Percentiles rank a stretch among this genome's conserved stretches.
These are phyloP conservation scores for Heliconius eleuchia DNA, from an alignment of 1,140 invertebrate genomes.

Conservation along the genomic window DNA sequence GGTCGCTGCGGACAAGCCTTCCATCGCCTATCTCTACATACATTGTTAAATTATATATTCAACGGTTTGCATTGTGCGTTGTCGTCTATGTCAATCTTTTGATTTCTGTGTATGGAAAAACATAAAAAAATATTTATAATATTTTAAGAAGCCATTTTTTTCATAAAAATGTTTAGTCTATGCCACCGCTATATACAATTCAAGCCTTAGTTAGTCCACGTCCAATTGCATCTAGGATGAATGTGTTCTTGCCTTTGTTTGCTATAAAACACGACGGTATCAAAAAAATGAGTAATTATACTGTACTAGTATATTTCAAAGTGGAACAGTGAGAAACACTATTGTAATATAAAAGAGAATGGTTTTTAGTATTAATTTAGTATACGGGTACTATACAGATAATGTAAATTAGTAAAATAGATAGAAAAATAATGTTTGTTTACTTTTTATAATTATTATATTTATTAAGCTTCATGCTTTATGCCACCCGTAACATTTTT, in stretches of 20 bases:
- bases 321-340: neutral
- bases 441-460: no score
- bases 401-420: no score
- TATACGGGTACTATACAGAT: neutral
- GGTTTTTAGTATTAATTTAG: neutral
- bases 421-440: no score
- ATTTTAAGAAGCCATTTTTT: neutral
- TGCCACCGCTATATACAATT: slow-evolving; percentile 7
- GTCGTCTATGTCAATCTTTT: no score
- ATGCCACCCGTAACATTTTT: no score
- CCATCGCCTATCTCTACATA: no score
- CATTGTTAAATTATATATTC: no score
- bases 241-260: slow-evolving; percentile 26
- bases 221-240: slow-evolving; percentile 19
- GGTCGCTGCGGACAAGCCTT: no score
- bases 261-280: slow-evolving; percentile 3
- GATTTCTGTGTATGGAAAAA: no score
- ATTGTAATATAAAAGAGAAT: neutral
- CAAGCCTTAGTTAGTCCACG: slow-evolving; percentile 10
- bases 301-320: neutral
- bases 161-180: slow-evolving; percentile 8
- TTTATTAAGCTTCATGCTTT: no score
- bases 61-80: no score
- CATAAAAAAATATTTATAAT: no score
- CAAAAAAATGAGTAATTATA: slow-evolving; percentile 18